Evolutionary conservation across 2,888 invertebrate species (phyloP).

Genomic region (Folsomia candida): DNA sequence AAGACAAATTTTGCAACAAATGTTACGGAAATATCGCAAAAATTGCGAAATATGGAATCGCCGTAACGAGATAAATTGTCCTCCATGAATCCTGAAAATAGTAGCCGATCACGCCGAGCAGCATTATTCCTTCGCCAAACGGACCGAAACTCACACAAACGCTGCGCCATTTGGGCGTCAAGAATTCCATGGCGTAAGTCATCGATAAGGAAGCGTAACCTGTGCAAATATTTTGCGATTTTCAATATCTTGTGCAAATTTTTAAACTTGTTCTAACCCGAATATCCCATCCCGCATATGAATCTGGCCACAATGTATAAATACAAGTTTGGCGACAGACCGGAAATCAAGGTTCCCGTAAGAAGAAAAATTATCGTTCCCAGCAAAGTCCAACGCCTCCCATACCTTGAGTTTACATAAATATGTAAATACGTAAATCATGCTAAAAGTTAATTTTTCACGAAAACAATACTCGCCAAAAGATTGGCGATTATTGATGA

Average conservation of each 20-base stretch:
- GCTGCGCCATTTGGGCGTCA: slow-evolving; percentile 40
- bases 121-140: slow-evolving; percentile 40
- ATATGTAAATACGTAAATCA: no score
- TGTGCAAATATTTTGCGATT: no score
- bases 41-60: slow-evolving; percentile 32
- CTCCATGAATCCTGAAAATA: slow-evolving; percentile 33
- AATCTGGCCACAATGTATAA: slow-evolving; percentile 35
- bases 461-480: no score
- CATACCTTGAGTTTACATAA: no score
- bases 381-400: slow-evolving; percentile 28
- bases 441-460: no score
- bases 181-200: slow-evolving; percentile 44
- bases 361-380: slow-evolving; percentile 27
- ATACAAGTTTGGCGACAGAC: slow-evolving; percentile 23
- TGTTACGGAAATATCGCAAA: slow-evolving; percentile 24
- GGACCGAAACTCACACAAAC: slow-evolving; percentile 40
- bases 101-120: slow-evolving; percentile 35
- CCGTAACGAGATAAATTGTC: slow-evolving; percentile 28
- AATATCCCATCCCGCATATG: slow-evolving; percentile 34
- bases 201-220: slow-evolving; percentile 38
- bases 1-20: not conserved
- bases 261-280: no score
- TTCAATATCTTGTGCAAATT: no score
- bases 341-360: slow-evolving; percentile 23
- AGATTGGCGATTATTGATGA: no score